These are phyloP conservation scores for Rattus rattus DNA, from an alignment of 2,113 vertebrate species.

Conservation along the genomic window DNA sequence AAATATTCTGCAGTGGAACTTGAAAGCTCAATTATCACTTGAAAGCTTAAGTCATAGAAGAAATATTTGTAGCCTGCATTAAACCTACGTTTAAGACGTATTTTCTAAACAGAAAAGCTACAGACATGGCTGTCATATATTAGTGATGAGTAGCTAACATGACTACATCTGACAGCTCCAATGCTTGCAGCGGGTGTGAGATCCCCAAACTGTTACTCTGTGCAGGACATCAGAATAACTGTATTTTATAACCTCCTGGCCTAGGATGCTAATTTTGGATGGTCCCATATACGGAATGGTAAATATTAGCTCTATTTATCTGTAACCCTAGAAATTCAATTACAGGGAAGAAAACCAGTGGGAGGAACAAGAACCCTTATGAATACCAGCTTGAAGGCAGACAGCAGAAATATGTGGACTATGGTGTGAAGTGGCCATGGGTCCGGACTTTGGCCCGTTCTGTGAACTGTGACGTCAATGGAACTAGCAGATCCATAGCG, in stretches of 20 bases:
- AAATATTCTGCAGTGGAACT: not conserved
- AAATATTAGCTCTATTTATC: not conserved
- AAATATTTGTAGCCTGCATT: not conserved
- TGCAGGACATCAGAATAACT: not conserved
- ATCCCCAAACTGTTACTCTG: not conserved
- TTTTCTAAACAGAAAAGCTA: not conserved
- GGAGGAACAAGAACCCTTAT: not conserved
- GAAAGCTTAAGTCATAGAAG: not conserved
- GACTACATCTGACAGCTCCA: not conserved
- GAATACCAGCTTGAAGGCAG: not conserved
- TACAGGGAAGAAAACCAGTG: not conserved
- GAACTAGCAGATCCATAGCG: not conserved
- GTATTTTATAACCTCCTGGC: not conserved
- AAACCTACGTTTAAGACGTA: not conserved
- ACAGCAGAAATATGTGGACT: not conserved
- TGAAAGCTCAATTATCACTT: not conserved
- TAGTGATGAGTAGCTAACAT: not conserved
- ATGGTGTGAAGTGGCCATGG: not conserved
- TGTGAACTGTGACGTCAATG: too few relatives aligned
- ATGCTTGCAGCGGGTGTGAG: not conserved
- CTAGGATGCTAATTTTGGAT: not conserved
- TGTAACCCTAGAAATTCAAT: not conserved
- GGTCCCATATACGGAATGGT: not conserved
- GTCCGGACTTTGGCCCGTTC: not conserved
- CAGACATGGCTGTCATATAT: not conserved